A percentile compares a stretch with the other conserved stretches of the same genome.
These are phyloP conservation scores for Lithophane socia DNA, from an alignment of 2,888 invertebrate species.

Conservation along the genomic window DNA sequence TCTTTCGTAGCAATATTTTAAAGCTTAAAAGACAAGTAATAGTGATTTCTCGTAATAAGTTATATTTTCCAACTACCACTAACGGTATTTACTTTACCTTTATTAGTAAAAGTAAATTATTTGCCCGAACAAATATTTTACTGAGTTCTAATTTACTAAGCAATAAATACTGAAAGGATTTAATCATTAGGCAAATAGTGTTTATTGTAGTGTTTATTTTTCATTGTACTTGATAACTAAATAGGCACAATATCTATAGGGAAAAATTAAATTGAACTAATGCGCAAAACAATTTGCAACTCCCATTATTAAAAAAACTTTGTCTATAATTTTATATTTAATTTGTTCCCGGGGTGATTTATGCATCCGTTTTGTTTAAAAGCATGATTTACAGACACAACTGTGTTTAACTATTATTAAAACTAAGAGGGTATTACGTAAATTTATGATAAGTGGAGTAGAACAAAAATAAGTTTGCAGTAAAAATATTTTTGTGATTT, in stretches of 20 bases:
- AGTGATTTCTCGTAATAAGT: background rate
- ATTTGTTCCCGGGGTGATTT: slow-evolving; percentile 76
- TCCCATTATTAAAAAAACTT: slow-evolving; percentile 80
- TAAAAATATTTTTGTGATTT: background rate
- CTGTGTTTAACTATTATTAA: slow-evolving; percentile 41
- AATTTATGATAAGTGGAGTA: slow-evolving; percentile 34
- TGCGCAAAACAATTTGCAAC: slow-evolving; percentile 79
- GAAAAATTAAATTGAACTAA: slow-evolving; percentile 76
- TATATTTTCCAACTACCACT: slow-evolving; percentile 8
- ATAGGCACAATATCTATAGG: slow-evolving; percentile 49
- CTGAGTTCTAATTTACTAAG: slow-evolving; percentile 6
- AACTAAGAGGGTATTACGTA: slow-evolving; percentile 27
- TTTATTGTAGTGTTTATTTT: slow-evolving; percentile 31
- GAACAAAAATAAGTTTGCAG: background rate
- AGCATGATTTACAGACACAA: slow-evolving; percentile 68
- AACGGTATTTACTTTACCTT: slow-evolving; percentile 10
- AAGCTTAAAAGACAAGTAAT: background rate
- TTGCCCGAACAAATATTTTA: slow-evolving; percentile 5
- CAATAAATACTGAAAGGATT: slow-evolving; percentile 29
- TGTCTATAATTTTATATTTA: slow-evolving; percentile 81
- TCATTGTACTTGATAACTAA: slow-evolving; percentile 70
- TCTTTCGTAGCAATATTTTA: background rate
- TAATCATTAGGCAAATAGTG: slow-evolving; percentile 21
- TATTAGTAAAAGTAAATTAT: slow-evolving; percentile 20
- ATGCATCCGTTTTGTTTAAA: slow-evolving; percentile 75